Evolutionary conservation across 2,797 vertebrate genomes (phyloP), one percentile per base, ranked within the genome.

Genomic region (Melanotaenia pygmaea): DNA sequence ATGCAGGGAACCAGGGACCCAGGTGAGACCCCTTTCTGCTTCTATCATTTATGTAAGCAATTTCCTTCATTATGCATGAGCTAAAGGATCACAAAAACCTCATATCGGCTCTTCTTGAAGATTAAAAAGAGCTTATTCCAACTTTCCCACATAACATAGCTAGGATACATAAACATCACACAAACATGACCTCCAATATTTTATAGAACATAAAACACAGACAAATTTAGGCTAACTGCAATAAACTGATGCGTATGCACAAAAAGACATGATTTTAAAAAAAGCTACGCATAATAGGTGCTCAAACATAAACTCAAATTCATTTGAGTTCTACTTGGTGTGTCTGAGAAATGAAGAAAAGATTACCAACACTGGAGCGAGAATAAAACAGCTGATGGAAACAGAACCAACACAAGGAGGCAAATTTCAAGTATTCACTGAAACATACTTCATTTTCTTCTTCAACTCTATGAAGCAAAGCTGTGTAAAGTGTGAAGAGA

Each of bases 401-500:
- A 51, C 34, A 54, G 34, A 4, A 61, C 26, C 66, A 60, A 67
- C 51, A 72, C 20, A 8, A n/a, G 22, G 16, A 74, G 43, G 2
- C 57, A 69, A 79, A 85, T 56, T 54, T 77, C 63, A 43, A 64
- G n/a, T 67, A 40, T 43, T 66, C 28, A 34, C 59, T 81, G 18
- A 18, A 16, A 45, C 40, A 18, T 45, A 20, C 20, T 45, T 45
- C 16, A 20, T 40, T 34, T n/a, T 62, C 57, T 47, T 61, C 51
- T 57, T 67, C 4, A 24, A 35, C 54, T 69, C 76, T 72, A 64
- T 64, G 18, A 35, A 71, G 75, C 37, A 32, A 9, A 54, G 32
- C 30, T 72, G 64, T 80, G 65, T 80, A 69, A 86, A 70, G 80
- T 76, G 28, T 51, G 43, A 45, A 26, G 56, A 78, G 65, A 72